Base-by-base conservation (phyloP, 2,888 invertebrate genomes). In the Stomorhina lunata region DNA sequence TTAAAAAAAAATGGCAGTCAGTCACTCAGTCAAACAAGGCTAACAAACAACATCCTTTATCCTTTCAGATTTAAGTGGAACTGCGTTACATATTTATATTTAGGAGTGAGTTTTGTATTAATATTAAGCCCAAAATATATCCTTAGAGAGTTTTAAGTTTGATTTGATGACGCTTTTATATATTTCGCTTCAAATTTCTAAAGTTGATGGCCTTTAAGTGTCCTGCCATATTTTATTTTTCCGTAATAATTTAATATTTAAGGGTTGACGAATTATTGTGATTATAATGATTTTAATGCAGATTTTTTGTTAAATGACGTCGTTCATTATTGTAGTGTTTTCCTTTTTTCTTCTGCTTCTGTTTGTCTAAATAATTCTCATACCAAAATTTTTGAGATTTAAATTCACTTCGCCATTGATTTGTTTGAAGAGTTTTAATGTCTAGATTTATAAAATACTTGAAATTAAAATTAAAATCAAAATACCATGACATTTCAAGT, bases 401-500 rank as follows among this genome's bases (percentile, higher is more conserved):
- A n/a, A n/a, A n/a, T n/a, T n/a, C 12, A 59, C 15, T 45, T 61
- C 78, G 79, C 75, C 79, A 82, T 82, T 82, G 71, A 75, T 82
- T 76, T 68, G 66, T 68, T 53, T 80, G 43, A 80, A 80, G 79
- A 73, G 79, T 40, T 73, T 68, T 57, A 79, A 79, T 79, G 78
- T 78, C 68, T 69, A 75, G 55, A 75, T 69, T 75, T 75, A 25
- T 55, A 57, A 43, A 68, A 71, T 76, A 68, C 68, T 75, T 69
- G 37, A 84, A 69, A 83, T 80, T 72, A 29, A 84, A 69, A 83
- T 80, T 72, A 71, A 85, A 85, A 84, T 84, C 85, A 81, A 69
- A 83, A 72, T 71, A 69, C 76, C 84, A 78, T 84, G 84, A 84
- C 84, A 84, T 84, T 80, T 86, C 84, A 84, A 85, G 84, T 85